Evolutionary conservation across 1,140 invertebrate genomes (phyloP).

Genomic region (Diorhabda elongata): DNA sequence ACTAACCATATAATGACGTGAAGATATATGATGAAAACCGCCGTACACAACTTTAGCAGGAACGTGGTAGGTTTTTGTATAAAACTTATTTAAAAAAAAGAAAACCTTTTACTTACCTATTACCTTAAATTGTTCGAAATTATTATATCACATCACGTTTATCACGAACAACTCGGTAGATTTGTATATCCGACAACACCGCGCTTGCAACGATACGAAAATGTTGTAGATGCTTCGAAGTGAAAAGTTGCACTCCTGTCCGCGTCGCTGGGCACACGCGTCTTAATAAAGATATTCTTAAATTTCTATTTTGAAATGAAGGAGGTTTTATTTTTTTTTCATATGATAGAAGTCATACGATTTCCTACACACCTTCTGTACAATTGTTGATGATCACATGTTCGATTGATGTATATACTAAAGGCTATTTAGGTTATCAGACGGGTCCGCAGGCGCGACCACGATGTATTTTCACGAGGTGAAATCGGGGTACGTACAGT

Average conservation of each 20-base stretch:
- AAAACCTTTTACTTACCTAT: too few species aligned
- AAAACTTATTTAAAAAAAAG: too few species aligned
- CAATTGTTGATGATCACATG: neutral
- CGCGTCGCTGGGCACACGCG: neutral
- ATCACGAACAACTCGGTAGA: too few species aligned
- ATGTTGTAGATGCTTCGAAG: neutral
- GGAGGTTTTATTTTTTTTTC: neutral
- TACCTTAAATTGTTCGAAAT: too few species aligned
- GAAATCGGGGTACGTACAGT: neutral
- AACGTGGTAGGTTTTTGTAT: too few species aligned
- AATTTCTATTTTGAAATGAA: neutral
- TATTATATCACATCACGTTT: too few species aligned
- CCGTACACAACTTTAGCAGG: too few species aligned
- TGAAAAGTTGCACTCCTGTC: neutral
- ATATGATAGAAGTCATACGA: neutral
- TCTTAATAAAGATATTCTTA: neutral
- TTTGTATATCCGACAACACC: neutral
- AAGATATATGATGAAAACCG: too few species aligned
- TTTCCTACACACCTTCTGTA: neutral
- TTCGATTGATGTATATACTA: neutral
- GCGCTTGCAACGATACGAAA: neutral
- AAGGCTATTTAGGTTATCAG: conserved; percentile 1
- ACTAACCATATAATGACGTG: too few species aligned
- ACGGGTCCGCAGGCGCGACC: neutral
- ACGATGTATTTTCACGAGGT: neutral